Evolutionary conservation across 2,113 vertebrate species (phyloP).

Genomic region (Enhydra lutris): DNA sequence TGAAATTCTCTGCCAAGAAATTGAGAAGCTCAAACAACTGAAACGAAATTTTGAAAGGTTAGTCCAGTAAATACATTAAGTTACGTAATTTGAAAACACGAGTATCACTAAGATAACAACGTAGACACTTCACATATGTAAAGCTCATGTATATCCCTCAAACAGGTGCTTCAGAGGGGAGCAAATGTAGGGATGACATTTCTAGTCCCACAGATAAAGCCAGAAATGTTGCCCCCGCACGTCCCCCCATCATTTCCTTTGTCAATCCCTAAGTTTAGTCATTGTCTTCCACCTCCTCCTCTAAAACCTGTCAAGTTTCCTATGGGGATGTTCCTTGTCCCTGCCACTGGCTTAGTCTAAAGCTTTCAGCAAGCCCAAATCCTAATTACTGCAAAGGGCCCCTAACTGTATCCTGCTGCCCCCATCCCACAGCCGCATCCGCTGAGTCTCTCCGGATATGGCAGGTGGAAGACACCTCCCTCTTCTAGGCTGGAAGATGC

Average conservation of each 20-base stretch:
- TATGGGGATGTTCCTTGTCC: not conserved
- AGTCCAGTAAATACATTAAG: slow-evolving; percentile 37
- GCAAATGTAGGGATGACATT: not conserved
- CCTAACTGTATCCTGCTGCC: not conserved
- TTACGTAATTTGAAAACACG: slow-evolving; percentile 9
- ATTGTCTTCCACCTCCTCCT: not conserved
- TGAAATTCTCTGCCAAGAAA: slow-evolving; percentile 99
- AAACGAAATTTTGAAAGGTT: slow-evolving; percentile 71
- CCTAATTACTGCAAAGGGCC: not conserved
- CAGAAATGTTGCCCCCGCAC: not conserved
- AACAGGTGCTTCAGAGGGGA: not conserved
- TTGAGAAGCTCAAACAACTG: slow-evolving; percentile 98
- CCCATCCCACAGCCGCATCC: not conserved
- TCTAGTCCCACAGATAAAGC: not conserved
- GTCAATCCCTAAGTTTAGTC: not conserved
- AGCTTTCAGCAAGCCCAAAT: not conserved
- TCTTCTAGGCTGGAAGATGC: not conserved
- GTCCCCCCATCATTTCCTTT: not conserved
- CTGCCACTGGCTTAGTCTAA: not conserved
- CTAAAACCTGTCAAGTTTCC: not conserved
- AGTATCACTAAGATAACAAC: slow-evolving; percentile 17
- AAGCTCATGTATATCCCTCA: not conserved
- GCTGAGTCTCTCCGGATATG: not conserved
- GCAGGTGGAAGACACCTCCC: not conserved
- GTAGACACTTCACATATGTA: not conserved